These are phyloP conservation scores for Phalera bucephala DNA, from an alignment of 2,888 invertebrate genomes.

Conservation along the genomic window DNA sequence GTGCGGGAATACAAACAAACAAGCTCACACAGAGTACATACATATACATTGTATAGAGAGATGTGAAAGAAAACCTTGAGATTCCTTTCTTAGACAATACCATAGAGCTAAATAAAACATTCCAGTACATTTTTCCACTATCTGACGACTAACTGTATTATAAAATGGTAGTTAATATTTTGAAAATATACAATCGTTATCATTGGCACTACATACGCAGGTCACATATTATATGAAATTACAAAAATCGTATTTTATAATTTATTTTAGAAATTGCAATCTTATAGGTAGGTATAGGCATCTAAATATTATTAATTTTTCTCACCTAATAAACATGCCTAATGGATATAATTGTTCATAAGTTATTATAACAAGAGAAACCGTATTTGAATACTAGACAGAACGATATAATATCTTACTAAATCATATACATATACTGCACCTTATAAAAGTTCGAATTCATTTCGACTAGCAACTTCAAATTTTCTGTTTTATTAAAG, in stretches of 20 bases:
- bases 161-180: conserved; percentile 37
- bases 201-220: conserved; percentile 79
- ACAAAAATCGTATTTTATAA: conserved; percentile 53
- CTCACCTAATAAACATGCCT: conserved; percentile 30
- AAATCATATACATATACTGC: conserved; percentile 24
- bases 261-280: conserved; percentile 34
- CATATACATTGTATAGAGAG: conserved; percentile 19
- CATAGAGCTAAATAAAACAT: conserved; percentile 29
- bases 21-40: conserved; percentile 28
- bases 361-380: conserved; percentile 17
- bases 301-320: conserved; percentile 40
- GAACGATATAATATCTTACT: conserved; percentile 10
- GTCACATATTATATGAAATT: conserved; percentile 71
- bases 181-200: conserved; percentile 52
- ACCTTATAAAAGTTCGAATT: conserved; percentile 32
- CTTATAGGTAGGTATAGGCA: conserved; percentile 37
- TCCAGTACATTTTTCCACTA: conserved; percentile 31
- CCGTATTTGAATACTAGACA: conserved; percentile 17
- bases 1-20: conserved; percentile 39
- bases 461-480: conserved; percentile 58
- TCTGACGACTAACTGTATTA: conserved; percentile 38
- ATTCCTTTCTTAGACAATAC: conserved; percentile 45
- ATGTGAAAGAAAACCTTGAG: conserved; percentile 44
- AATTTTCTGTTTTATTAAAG: conserved; percentile 44
- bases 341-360: conserved; percentile 31